These are phyloP conservation scores for Microplitis demolitor DNA, from an alignment of 1,140 invertebrate genomes.

Conservation along the genomic window DNA sequence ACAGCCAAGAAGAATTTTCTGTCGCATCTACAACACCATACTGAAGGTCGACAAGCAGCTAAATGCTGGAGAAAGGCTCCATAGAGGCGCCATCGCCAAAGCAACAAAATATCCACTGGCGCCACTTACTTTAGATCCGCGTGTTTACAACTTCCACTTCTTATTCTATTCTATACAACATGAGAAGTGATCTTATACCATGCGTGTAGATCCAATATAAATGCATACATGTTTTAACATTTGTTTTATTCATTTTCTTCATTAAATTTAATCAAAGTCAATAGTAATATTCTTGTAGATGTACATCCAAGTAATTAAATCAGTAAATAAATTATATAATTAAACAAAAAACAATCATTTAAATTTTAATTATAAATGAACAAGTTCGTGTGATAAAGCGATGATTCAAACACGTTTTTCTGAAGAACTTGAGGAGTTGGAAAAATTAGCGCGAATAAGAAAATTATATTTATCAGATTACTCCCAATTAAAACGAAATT, in stretches of 20 bases:
- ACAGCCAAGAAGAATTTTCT: constrained; percentile 11
- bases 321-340: too few relatives aligned
- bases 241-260: too few relatives aligned
- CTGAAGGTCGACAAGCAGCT: constrained; percentile 22
- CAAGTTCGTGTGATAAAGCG: neutral
- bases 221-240: too few relatives aligned
- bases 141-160: neutral
- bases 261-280: too few relatives aligned
- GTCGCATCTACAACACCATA: neutral
- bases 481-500: neutral
- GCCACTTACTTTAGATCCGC: constrained; percentile 19
- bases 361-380: neutral
- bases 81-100: constrained; percentile 14
- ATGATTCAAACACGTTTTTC: neutral
- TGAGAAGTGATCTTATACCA: too few relatives aligned
- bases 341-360: too few relatives aligned
- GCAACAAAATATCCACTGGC: constrained; percentile 9
- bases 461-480: neutral
- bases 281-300: too few relatives aligned
- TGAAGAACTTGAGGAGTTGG: constrained; percentile 1
- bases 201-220: too few relatives aligned
- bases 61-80: constrained; percentile 19
- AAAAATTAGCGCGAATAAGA: neutral
- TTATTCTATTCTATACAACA: neutral
- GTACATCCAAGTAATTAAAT: too few relatives aligned